A percentile compares a stretch with the other conserved stretches of the same genome.
Evolutionary conservation across 2,797 vertebrate species (phyloP).

Genomic region (Tragopan temminckii): DNA sequence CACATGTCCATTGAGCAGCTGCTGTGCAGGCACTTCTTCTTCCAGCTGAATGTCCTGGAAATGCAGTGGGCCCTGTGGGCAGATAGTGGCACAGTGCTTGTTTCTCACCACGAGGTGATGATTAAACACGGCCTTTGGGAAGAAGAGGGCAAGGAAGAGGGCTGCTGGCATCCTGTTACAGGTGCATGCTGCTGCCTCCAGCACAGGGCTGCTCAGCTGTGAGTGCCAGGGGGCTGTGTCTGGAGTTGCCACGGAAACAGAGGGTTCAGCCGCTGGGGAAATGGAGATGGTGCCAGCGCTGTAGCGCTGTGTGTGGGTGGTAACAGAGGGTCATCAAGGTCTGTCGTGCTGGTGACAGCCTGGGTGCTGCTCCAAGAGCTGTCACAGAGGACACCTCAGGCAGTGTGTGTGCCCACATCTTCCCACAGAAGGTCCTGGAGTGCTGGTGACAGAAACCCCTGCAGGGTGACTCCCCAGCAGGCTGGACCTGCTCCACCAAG

Average conservation of each 20-base stretch:
- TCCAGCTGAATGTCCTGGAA: not conserved
- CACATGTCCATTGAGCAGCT: fast-evolving
- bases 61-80: not conserved
- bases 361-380: not conserved
- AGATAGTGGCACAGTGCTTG: not conserved
- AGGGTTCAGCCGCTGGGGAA: slow-evolving; percentile 44
- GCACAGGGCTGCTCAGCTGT: not conserved
- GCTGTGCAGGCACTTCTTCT: not conserved
- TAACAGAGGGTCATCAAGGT: not conserved
- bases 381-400: not conserved
- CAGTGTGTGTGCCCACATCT: not conserved
- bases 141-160: not conserved
- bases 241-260: slow-evolving; percentile 74
- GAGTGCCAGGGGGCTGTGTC: slow-evolving; percentile 50
- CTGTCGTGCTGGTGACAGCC: not conserved
- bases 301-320: not conserved
- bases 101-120: not conserved
- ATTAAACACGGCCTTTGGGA: not conserved
- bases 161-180: not conserved
- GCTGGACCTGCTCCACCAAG: not conserved
- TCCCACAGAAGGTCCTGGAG: not conserved
- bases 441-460: not conserved
- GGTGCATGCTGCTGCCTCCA: not conserved
- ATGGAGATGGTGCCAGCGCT: slow-evolving; percentile 18
- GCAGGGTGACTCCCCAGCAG: not conserved